These are phyloP conservation scores for Apamea epomidion DNA, from an alignment of 2,888 invertebrate species.

Conservation along the genomic window DNA sequence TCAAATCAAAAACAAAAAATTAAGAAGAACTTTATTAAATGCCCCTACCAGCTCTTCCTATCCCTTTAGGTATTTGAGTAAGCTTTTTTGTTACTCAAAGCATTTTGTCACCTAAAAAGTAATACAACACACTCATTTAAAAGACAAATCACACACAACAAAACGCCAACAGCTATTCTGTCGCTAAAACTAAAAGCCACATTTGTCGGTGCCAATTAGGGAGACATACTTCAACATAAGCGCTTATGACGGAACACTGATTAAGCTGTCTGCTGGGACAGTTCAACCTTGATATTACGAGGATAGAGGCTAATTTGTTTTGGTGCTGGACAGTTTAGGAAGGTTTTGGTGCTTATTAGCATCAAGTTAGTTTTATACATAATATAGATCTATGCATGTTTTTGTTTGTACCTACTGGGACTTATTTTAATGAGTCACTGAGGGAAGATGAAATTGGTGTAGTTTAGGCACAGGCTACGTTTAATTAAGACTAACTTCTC, in stretches of 20 bases:
- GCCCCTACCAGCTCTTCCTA: not conserved
- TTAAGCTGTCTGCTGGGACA: constrained; percentile 41
- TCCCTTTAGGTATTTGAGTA: not conserved
- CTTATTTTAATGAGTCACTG: not conserved
- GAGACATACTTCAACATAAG: constrained; percentile 35
- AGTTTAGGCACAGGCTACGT: not conserved
- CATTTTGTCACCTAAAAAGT: not conserved
- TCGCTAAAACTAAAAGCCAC: constrained; percentile 33
- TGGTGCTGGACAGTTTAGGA: not conserved
- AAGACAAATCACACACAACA: constrained; percentile 22
- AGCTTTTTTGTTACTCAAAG: not conserved
- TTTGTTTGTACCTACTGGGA: no score
- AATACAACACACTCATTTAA: not conserved
- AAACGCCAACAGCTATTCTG: constrained; percentile 15
- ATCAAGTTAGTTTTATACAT: not conserved
- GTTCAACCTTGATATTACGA: constrained; percentile 27
- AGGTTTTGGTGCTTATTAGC: constrained; percentile 2
- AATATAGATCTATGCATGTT: not conserved
- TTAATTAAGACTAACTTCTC: not conserved
- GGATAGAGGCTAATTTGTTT: constrained; percentile 25
- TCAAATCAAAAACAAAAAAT: not conserved
- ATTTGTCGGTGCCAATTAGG: constrained; percentile 56
- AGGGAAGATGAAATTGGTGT: not conserved
- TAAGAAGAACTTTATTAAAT: not conserved
- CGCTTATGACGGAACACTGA: constrained; percentile 62